Percentiles rank a stretch among this genome's conserved stretches.
These are phyloP conservation scores for Stegodyphus mimosarum DNA, from an alignment of 1,140 invertebrate species.

Conservation along the genomic window DNA sequence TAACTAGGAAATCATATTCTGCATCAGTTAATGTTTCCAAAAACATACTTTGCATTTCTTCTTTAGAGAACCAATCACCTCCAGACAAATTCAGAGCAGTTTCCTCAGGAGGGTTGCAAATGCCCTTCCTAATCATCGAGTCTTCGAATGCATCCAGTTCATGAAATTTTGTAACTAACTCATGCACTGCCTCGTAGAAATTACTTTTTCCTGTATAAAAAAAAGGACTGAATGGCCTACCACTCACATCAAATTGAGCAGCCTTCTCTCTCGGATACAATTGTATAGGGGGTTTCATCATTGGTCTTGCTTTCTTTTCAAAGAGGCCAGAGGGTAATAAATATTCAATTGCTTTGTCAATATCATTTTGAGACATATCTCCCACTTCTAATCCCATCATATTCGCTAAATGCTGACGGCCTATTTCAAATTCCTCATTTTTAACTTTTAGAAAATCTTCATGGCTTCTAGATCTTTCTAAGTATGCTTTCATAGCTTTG, in stretches of 20 bases:
- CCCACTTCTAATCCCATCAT: slow-evolving; percentile 96
- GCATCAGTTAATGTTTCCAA: slow-evolving; percentile 79
- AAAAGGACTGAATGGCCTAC: slow-evolving; percentile 86
- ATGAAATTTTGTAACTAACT: slow-evolving; percentile 75
- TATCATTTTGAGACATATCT: slow-evolving; percentile 86
- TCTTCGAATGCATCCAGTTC: slow-evolving; percentile 79
- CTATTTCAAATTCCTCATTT: slow-evolving; percentile 85
- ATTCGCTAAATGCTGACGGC: slow-evolving; percentile 94
- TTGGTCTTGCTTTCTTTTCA: slow-evolving; percentile 82
- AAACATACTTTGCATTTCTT: slow-evolving; percentile 76
- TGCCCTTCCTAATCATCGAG: slow-evolving; percentile 74
- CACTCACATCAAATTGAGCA: slow-evolving; percentile 89
- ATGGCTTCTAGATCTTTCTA: slow-evolving; percentile 82
- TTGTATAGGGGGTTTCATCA: slow-evolving; percentile 87
- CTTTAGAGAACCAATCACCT: slow-evolving; percentile 77
- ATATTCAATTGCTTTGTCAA: slow-evolving; percentile 89
- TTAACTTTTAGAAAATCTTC: slow-evolving; percentile 88
- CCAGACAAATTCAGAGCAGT: slow-evolving; percentile 70
- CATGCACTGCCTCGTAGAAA: slow-evolving; percentile 75
- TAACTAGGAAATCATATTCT: slow-evolving; percentile 80
- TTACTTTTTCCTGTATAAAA: slow-evolving; percentile 90
- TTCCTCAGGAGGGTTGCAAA: slow-evolving; percentile 66
- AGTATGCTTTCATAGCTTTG: slow-evolving; percentile 88
- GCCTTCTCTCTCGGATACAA: slow-evolving; percentile 79
- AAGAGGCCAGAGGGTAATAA: slow-evolving; percentile 91